Base-by-base conservation (phyloP, 2,888 invertebrate species). In the Macroteleia sp. region DNA sequence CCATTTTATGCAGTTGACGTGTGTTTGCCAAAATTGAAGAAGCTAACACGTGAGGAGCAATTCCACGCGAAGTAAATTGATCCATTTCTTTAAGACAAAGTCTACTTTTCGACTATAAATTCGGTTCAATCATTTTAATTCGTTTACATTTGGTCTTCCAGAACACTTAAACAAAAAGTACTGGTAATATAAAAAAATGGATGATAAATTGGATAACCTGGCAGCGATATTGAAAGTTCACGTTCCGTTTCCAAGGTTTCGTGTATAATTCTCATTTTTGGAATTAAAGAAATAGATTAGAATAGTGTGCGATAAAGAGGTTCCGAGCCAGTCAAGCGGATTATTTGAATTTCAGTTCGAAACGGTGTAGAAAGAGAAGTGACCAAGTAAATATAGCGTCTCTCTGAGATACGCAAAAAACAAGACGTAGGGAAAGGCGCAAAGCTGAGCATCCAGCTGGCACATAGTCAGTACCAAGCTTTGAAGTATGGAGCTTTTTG, bases 401-500 rank as follows among this genome's bases (percentile, higher is more conserved):
- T 56, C 16, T 50, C n/a, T n/a, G 32, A 36, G 25, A 17, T 5
- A 28, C 3, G 20, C 20, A 56, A 48, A 69, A 57, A 57, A 16
- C 56, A 69, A 48, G 57, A 36, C 39, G 48, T 8, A 32, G 41
- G 22, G 50, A 67, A 69, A 42, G 50, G 30, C 57, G 52, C 19
- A 64, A 59, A 67, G 14, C 42, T 22, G 57, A 28, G 69, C 50
- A 75, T 77, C 71, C 76, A 81, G 75, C 64, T 80, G 77, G 75
- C 76, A 79, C 77, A 52, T 52, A 78, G 74, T 79, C 79, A 78
- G 78, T 64, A 32, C 42, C 39, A 19, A 57, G 70, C 64, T 77
- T 78, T 78, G 79, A 79, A 71, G 73, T 66, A 79, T 75, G 74
- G 57, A 81, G 79, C 79, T 84, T 82, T 83, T 81, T 81, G 62